A percentile compares a stretch with the other conserved stretches of the same genome.
Conservation (phyloP, 1,140 invertebrate genomes). For the Caenorhabditis elegans region DNA sequence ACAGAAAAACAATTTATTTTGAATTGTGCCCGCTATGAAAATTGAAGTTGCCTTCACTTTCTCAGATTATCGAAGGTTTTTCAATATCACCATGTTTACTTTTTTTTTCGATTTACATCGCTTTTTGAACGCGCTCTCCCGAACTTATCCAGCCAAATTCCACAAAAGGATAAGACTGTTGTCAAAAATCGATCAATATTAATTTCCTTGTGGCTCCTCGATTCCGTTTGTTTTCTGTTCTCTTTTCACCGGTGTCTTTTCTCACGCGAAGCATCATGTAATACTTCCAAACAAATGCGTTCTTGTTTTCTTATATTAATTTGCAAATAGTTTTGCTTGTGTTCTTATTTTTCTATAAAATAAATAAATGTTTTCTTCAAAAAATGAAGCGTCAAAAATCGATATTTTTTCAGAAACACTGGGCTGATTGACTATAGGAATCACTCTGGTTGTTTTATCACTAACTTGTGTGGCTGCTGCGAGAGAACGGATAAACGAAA, state of each 20-base stretch:
- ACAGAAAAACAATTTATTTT: too few relatives aligned
- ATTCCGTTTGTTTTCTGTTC: background rate
- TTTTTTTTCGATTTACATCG: too few relatives aligned
- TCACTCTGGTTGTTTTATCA: background rate
- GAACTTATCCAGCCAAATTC: too few relatives aligned
- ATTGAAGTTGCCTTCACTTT: too few relatives aligned
- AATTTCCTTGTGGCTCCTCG: background rate
- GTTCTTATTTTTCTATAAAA: background rate
- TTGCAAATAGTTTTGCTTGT: background rate
- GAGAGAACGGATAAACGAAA: background rate
- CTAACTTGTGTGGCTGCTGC: background rate
- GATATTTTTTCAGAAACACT: background rate
- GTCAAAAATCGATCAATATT: background rate
- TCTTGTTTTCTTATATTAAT: too few relatives aligned
- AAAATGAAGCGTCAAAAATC: background rate
- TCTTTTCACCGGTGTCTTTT: background rate
- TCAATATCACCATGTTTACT: too few relatives aligned
- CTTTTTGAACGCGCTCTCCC: too few relatives aligned
- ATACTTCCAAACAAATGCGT: too few relatives aligned
- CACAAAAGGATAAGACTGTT: too few relatives aligned
- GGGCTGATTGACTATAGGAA: constrained; percentile 10
- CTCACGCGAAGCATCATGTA: background rate
- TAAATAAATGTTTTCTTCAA: background rate
- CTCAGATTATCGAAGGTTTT: too few relatives aligned
- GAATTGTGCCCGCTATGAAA: too few relatives aligned